Conservation (phyloP, 1,140 invertebrate genomes). For the Drosophila biarmipes region DNA sequence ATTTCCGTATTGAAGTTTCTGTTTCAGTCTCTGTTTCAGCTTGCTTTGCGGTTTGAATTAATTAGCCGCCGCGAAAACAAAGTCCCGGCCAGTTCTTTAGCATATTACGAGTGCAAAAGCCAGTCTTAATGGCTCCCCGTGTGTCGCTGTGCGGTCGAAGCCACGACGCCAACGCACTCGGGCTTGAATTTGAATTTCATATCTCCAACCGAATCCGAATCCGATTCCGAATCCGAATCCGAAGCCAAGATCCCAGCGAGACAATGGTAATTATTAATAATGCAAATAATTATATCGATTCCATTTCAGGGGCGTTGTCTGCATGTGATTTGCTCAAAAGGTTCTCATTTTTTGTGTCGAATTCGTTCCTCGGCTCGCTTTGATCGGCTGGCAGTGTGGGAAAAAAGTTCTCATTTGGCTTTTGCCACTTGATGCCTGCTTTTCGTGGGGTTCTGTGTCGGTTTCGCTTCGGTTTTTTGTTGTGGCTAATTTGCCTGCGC, state of each 20-base stretch:
- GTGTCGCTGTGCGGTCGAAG: slow-evolving; percentile 55
- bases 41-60: slow-evolving; percentile 77
- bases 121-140: slow-evolving; percentile 32
- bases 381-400: slow-evolving; percentile 69
- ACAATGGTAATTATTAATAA: slow-evolving; percentile 83
- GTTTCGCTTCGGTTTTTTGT: slow-evolving; percentile 18
- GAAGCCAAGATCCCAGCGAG: slow-evolving; percentile 43
- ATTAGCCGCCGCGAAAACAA: slow-evolving; percentile 59
- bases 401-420: slow-evolving; percentile 72
- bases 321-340: slow-evolving; percentile 63
- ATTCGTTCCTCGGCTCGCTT: slow-evolving; percentile 53
- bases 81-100: slow-evolving; percentile 56
- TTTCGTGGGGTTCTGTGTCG: slow-evolving; percentile 21
- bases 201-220: slow-evolving; percentile 15
- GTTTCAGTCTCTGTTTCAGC: slow-evolving; percentile 12
- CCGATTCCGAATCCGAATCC: too few relatives aligned
- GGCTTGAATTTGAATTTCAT: slow-evolving; percentile 43
- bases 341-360: slow-evolving; percentile 35
- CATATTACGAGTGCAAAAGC: slow-evolving; percentile 49
- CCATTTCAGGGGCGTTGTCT: slow-evolving; percentile 75
- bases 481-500: slow-evolving; percentile 71
- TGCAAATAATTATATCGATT: slow-evolving; percentile 83
- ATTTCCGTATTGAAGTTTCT: slow-evolving; percentile 76
- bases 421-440: slow-evolving; percentile 67
- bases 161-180: slow-evolving; percentile 66